phyloP scores from a whole-genome alignment of 2,113 vertebrate species.

The Lipotes vexillifer region DNA sequence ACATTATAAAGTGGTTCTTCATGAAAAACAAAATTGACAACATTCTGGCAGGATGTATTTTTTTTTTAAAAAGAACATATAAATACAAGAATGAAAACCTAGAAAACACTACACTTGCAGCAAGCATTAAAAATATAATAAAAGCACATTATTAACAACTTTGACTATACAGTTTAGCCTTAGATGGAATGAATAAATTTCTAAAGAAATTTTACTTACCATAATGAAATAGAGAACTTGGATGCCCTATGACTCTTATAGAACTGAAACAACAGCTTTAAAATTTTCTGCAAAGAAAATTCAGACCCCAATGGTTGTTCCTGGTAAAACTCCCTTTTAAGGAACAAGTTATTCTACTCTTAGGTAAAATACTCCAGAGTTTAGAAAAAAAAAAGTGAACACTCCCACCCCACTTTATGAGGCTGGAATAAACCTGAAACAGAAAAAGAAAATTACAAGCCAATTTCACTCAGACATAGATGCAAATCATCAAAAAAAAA shows the following conservation, averaged over 20 bases:
- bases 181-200: background rate
- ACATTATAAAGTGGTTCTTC: background rate
- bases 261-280: background rate
- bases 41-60: background rate
- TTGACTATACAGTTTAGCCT: background rate
- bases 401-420: background rate
- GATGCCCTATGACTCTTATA: background rate
- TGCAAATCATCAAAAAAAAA: background rate
- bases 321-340: background rate
- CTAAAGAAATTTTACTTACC: background rate
- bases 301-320: background rate
- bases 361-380: background rate
- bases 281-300: background rate
- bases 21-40: background rate
- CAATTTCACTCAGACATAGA: background rate
- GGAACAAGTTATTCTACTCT: background rate
- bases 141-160: background rate
- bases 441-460: background rate
- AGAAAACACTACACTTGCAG: background rate
- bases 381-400: background rate
- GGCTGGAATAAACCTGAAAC: background rate
- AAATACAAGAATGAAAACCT: background rate
- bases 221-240: background rate
- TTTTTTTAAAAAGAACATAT: background rate
- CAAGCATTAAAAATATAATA: background rate